A percentile compares a stretch with the other conserved stretches of the same genome.
These are phyloP conservation scores for Fragum whitleyi DNA, from an alignment of 2,888 invertebrate species.

Conservation along the genomic window DNA sequence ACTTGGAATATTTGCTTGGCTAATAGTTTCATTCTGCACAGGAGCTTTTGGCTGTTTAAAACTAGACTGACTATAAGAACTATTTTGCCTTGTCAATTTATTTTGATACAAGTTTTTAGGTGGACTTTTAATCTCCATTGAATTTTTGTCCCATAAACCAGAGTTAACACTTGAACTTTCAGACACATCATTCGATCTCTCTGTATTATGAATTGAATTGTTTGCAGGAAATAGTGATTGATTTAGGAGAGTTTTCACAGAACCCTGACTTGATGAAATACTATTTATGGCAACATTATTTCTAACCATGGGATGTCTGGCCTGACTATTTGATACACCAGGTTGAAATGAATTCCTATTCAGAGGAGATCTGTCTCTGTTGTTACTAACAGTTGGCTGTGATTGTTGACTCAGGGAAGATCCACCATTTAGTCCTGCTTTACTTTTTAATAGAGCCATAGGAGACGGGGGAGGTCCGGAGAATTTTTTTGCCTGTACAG, in stretches of 20 bases:
- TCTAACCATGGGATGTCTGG: not conserved
- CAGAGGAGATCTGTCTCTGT: slow-evolving; percentile 5
- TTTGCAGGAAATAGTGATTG: not conserved
- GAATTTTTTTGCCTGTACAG: slow-evolving; percentile 12
- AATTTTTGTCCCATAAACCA: slow-evolving; percentile 5
- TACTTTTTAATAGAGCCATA: slow-evolving; percentile 35
- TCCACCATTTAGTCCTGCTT: not conserved
- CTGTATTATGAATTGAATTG: not conserved
- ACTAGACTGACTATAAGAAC: not conserved
- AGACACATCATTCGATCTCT: not conserved
- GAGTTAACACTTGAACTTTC: not conserved
- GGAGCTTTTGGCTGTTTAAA: not conserved
- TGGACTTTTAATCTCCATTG: slow-evolving; percentile 5
- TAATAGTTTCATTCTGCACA: not conserved
- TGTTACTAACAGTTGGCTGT: not conserved
- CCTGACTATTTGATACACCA: not conserved
- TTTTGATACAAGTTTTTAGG: not conserved
- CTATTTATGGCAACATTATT: not conserved
- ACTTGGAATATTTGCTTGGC: slow-evolving; percentile 30
- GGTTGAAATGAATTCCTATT: not conserved
- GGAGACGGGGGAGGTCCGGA: slow-evolving; percentile 60
- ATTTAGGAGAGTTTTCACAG: not conserved
- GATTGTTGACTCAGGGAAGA: not conserved
- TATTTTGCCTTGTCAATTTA: not conserved
- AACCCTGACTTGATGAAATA: not conserved